Percentiles rank a stretch among this genome's conserved stretches.
Conservation (phyloP, 1,140 invertebrate species). For the Aphaenogaster rudis region DNA sequence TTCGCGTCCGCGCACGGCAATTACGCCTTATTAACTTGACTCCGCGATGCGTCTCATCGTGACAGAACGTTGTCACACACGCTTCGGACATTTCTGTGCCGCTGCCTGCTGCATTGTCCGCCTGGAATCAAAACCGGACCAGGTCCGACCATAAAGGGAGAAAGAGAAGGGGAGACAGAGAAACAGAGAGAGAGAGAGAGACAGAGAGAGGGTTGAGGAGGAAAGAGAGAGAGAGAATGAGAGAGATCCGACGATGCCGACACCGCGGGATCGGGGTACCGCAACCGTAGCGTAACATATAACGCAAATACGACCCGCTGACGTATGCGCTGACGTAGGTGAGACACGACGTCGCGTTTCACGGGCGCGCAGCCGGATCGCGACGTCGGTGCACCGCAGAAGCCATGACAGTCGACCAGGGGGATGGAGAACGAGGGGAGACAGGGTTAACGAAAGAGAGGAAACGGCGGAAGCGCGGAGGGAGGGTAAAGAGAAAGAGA, state of each 20-base stretch:
- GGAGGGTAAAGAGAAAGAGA: not conserved
- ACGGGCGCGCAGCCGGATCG: constrained; percentile 57
- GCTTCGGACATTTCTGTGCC: constrained; percentile 23
- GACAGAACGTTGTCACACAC: constrained; percentile 44
- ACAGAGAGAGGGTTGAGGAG: too few species aligned
- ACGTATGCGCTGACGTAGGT: constrained; percentile 70
- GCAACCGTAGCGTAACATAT: constrained; percentile 36
- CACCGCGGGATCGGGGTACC: constrained; percentile 13
- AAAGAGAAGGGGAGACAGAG: not conserved
- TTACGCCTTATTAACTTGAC: constrained; percentile 8
- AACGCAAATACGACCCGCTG: constrained; percentile 58
- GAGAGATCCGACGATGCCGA: constrained; percentile 34
- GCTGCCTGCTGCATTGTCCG: constrained; percentile 52
- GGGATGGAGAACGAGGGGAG: constrained; percentile 32
- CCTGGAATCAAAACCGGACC: constrained; percentile 49
- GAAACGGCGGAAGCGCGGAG: not conserved
- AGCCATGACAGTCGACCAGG: constrained; percentile 49
- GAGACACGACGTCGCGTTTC: constrained; percentile 60
- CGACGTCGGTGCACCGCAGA: constrained; percentile 60
- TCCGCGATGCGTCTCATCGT: not conserved
- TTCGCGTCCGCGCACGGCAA: not conserved
- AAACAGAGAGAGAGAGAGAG: not conserved
- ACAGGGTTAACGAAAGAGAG: constrained; percentile 51
- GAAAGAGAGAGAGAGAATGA: constrained; percentile 12
- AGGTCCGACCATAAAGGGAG: constrained; percentile 37